Percentiles rank a stretch among this genome's conserved stretches.
phyloP scores from a whole-genome alignment of 2,113 vertebrate genomes.

The Trinectes maculatus region DNA sequence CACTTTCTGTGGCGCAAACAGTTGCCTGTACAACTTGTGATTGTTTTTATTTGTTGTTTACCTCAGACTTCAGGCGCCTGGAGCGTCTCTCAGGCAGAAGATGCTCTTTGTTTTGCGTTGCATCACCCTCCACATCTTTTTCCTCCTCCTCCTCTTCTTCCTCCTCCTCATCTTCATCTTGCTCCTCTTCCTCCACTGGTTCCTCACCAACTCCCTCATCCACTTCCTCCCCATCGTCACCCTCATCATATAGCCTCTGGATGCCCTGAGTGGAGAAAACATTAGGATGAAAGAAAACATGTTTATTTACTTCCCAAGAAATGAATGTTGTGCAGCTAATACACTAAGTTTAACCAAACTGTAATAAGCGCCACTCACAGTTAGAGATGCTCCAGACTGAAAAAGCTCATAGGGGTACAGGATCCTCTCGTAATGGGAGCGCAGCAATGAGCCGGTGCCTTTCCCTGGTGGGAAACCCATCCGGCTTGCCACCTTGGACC shows the following conservation, averaged over 20 bases:
- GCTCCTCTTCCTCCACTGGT: conserved; percentile 71
- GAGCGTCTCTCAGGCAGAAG: conserved; percentile 78
- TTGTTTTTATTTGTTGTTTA: conserved; percentile 16
- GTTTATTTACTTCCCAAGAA: too few relatives aligned
- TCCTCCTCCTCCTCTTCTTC: conserved; percentile 76
- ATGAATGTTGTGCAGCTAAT: not conserved
- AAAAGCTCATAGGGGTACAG: conserved; percentile 98
- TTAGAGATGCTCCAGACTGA: conserved; percentile 94
- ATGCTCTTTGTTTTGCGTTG: conserved; percentile 66
- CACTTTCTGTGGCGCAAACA: not conserved
- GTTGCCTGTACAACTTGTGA: too few relatives aligned
- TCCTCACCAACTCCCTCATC: conserved; percentile 80
- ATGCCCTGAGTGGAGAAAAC: conserved; percentile 64
- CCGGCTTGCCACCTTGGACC: conserved; percentile 93
- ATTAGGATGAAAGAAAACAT: not conserved
- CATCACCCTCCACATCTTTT: conserved; percentile 60
- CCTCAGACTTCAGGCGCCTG: conserved; percentile 82
- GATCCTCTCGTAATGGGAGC: conserved; percentile 94
- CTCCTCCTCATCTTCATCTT: conserved; percentile 75
- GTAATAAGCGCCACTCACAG: conserved; percentile 80
- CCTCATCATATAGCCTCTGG: conserved; percentile 78
- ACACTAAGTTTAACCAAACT: not conserved
- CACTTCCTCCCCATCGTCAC: conserved; percentile 73
- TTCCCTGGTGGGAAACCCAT: conserved; percentile 94
- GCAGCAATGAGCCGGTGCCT: conserved; percentile 90